Evolutionary conservation across 2,797 vertebrate species (phyloP).

Genomic region (Pangasius mekongensis): DNA sequence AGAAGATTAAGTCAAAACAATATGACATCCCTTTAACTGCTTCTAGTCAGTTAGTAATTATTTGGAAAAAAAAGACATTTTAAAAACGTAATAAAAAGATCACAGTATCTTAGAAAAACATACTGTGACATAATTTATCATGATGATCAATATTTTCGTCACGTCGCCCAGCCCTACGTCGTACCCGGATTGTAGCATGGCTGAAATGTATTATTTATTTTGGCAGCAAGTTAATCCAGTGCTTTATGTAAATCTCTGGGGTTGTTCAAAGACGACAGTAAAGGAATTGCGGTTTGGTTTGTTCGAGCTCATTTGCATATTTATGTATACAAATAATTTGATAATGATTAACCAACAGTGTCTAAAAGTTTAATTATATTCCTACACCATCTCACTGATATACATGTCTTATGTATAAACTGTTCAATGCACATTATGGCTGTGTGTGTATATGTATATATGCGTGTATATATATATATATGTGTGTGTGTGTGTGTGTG

Average conservation of each 20-base stretch:
- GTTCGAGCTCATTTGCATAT: background rate
- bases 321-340: background rate
- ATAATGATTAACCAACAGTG: background rate
- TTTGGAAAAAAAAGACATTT: background rate
- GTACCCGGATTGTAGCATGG: background rate
- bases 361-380: background rate
- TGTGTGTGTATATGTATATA: background rate
- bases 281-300: background rate
- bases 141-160: background rate
- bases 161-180: background rate
- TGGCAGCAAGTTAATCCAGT: background rate
- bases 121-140: background rate
- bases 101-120: background rate
- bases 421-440: background rate
- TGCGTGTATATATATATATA: background rate
- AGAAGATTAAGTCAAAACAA: background rate
- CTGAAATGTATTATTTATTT: background rate
- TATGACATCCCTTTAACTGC: background rate
- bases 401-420: background rate
- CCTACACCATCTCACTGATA: background rate
- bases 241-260: background rate
- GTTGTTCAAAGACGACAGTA: background rate
- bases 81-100: background rate
- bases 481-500: background rate
- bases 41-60: background rate